These are phyloP conservation scores for Rapana venosa DNA, from an alignment of 2,888 invertebrate species.

Conservation along the genomic window DNA sequence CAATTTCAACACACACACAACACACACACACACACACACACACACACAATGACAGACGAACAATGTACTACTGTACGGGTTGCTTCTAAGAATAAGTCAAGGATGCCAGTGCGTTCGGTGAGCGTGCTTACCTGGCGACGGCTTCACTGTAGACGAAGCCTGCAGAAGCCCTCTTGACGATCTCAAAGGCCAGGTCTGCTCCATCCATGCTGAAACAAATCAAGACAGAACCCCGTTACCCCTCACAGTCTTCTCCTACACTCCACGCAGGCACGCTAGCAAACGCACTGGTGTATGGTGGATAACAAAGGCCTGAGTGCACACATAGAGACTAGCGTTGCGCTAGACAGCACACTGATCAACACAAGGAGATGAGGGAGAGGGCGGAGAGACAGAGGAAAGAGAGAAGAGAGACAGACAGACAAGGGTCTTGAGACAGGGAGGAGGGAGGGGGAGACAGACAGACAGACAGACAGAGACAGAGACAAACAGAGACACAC, in stretches of 20 bases:
- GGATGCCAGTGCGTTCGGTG: background rate
- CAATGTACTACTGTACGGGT: background rate
- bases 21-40: background rate
- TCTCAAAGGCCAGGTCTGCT: conserved; percentile 98
- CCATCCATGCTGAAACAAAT: conserved; percentile 85
- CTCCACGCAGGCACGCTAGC: background rate
- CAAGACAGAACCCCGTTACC: background rate
- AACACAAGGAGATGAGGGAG: background rate
- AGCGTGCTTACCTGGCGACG: conserved; percentile 90
- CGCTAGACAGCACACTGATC: too few species aligned
- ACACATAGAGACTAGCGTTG: too few species aligned
- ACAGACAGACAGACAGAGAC: conserved; percentile 16
- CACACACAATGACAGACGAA: background rate
- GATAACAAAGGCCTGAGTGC: too few species aligned
- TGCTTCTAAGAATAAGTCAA: background rate
- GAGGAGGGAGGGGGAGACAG: conserved; percentile 9
- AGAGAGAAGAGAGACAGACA: background rate
- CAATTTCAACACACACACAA: background rate
- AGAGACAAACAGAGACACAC: conserved; percentile 8
- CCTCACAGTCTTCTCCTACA: background rate
- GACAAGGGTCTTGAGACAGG: background rate
- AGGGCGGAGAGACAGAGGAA: background rate
- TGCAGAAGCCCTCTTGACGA: conserved; percentile 94
- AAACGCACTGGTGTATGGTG: too few species aligned
- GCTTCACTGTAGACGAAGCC: conserved; percentile 99